phyloP scores from a whole-genome alignment of 1,140 invertebrate species.

The Drosophila mauritiana region DNA sequence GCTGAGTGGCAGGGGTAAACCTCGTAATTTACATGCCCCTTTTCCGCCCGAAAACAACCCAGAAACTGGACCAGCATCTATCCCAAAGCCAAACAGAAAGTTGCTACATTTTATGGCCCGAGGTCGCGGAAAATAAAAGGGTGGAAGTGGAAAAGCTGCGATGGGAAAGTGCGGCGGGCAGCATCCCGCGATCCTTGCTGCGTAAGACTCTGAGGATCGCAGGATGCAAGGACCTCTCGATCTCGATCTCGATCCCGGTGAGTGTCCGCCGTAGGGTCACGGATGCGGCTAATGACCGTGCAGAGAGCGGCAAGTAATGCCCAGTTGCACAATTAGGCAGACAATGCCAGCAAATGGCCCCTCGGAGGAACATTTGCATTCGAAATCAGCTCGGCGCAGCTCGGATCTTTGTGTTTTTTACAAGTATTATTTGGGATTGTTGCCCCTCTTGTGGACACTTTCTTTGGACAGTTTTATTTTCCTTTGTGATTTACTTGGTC shows the following conservation, averaged over 20 bases:
- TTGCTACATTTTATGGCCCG: slow-evolving; percentile 56
- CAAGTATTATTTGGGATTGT: slow-evolving; percentile 34
- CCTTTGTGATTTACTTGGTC: slow-evolving; percentile 79
- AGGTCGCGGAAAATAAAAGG: slow-evolving; percentile 32
- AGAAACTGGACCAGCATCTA: slow-evolving; percentile 55
- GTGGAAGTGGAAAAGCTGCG: slow-evolving; percentile 25
- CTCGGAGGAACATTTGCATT: slow-evolving; percentile 71
- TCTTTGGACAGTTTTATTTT: slow-evolving; percentile 81
- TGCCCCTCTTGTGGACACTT: slow-evolving; percentile 74
- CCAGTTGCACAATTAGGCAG: slow-evolving; percentile 65
- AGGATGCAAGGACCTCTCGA: slow-evolving; percentile 1
- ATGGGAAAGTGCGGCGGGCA: slow-evolving; percentile 48
- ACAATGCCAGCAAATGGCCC: slow-evolving; percentile 76
- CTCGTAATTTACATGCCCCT: slow-evolving; percentile 68
- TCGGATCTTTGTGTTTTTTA: slow-evolving; percentile 20
- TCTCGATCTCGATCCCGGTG: neutral
- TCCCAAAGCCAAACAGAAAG: slow-evolving; percentile 46
- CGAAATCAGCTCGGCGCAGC: slow-evolving; percentile 66
- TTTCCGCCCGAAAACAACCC: slow-evolving; percentile 4
- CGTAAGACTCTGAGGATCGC: slow-evolving; percentile 12
- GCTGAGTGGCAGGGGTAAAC: slow-evolving; percentile 39
- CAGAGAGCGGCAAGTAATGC: slow-evolving; percentile 61
- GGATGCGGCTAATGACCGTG: slow-evolving; percentile 74
- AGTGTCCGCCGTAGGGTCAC: slow-evolving; percentile 57
- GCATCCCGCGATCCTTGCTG: slow-evolving; percentile 34